Evolutionary conservation across 35 echinoderm and acorn worm genomes (phyloP).

Genomic region (Patiria miniata): DNA sequence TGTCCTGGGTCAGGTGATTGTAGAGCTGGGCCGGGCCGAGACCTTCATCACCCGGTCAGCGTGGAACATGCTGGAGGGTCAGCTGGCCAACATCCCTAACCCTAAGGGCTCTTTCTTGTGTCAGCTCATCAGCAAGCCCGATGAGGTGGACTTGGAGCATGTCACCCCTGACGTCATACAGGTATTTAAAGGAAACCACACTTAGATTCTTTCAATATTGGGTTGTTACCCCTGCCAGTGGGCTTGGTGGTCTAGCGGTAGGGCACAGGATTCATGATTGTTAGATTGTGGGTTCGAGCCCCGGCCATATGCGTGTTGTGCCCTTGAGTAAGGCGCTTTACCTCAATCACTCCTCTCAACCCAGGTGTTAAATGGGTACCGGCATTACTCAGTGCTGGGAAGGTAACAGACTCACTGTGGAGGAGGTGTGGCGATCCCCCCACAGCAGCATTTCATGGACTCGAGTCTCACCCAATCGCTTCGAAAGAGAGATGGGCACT

Average conservation of each 20-base stretch:
- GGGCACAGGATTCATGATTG: too few species aligned
- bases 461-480: too few species aligned
- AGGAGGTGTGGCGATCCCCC: too few species aligned
- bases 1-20: constrained; percentile 64
- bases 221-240: background rate
- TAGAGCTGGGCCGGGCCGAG: constrained; percentile 77
- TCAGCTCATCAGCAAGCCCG: constrained; percentile 46
- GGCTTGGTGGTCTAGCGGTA: background rate
- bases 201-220: background rate
- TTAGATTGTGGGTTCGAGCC: background rate
- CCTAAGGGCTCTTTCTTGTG: constrained; percentile 72
- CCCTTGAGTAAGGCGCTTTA: too few species aligned
- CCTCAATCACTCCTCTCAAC: too few species aligned
- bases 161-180: constrained; percentile 85
- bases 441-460: too few species aligned
- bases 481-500: too few species aligned
- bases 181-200: too few species aligned
- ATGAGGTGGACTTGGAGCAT: constrained; percentile 65
- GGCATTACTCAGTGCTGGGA: too few species aligned
- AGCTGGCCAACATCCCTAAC: constrained; percentile 44
- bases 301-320: too few species aligned
- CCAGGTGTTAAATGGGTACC: too few species aligned
- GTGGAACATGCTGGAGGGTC: constrained; percentile 39
- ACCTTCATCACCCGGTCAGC: constrained; percentile 69
- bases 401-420: too few species aligned